Conservation (phyloP, 2,113 vertebrate species). For the Procavia capensis region DNA sequence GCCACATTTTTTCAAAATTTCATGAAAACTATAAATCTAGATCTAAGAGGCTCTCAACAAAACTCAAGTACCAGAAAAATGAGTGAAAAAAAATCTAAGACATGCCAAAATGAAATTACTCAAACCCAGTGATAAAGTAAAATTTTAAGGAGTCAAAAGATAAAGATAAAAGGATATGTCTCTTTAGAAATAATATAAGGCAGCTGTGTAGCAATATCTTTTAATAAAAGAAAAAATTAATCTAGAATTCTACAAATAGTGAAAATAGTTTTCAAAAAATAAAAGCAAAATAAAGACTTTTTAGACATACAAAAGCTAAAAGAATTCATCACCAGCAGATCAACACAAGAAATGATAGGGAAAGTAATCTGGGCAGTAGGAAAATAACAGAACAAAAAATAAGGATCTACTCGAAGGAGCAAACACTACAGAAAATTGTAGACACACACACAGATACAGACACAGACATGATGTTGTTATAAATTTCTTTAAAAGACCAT, state of each 20-base stretch:
- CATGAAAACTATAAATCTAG: neutral
- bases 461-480: neutral
- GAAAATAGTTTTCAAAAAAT: neutral
- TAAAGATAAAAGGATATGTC: neutral
- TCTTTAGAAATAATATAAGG: neutral
- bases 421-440: neutral
- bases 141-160: neutral
- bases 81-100: neutral
- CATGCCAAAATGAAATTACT: neutral
- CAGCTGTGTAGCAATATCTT: neutral
- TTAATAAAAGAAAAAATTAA: neutral
- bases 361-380: neutral
- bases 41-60: neutral
- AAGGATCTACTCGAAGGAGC: neutral
- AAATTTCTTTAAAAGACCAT: neutral
- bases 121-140: neutral
- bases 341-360: neutral
- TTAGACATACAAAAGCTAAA: neutral
- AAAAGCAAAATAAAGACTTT: neutral
- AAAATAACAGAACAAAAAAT: neutral
- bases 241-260: neutral
- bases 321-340: neutral
- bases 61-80: neutral
- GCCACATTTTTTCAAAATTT: neutral
- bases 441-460: neutral